Conservation (phyloP, 2,888 invertebrate species). For the Meliscaeva auricollis region DNA sequence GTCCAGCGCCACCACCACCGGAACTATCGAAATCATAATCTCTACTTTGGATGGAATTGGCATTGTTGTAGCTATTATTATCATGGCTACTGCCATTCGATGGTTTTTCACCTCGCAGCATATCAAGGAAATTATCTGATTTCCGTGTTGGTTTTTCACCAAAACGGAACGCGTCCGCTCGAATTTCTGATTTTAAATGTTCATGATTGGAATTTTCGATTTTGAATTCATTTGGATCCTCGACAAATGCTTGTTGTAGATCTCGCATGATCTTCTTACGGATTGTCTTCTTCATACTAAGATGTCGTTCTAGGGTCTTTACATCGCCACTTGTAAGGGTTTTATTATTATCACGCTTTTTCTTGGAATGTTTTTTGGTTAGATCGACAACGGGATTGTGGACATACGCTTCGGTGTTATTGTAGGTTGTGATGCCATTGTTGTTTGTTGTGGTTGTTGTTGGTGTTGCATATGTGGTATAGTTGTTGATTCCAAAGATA, state of each 20-base stretch:
- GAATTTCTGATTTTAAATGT: slow-evolving; percentile 88
- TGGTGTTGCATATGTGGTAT: slow-evolving; percentile 62
- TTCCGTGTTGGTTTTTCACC: slow-evolving; percentile 85
- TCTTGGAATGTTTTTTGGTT: slow-evolving; percentile 81
- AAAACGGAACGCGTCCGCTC: slow-evolving; percentile 88
- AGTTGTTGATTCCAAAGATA: slow-evolving; percentile 87
- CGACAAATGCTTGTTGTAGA: slow-evolving; percentile 90
- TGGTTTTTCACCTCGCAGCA: slow-evolving; percentile 86
- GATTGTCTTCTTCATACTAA: slow-evolving; percentile 95
- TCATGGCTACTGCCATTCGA: slow-evolving; percentile 68
- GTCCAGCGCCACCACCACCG: slow-evolving; percentile 82
- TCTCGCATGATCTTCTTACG: slow-evolving; percentile 94
- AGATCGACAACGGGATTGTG: slow-evolving; percentile 84
- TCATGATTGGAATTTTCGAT: slow-evolving; percentile 89
- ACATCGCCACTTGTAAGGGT: slow-evolving; percentile 88
- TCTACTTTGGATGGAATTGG: slow-evolving; percentile 82
- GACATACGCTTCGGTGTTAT: slow-evolving; percentile 82
- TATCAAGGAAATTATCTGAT: slow-evolving; percentile 87
- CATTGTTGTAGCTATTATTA: slow-evolving; percentile 67
- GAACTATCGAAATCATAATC: slow-evolving; percentile 83
- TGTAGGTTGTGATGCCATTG: slow-evolving; percentile 79
- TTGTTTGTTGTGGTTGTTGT: slow-evolving; percentile 69
- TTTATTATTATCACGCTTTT: slow-evolving; percentile 89
- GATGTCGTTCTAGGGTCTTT: slow-evolving; percentile 91
- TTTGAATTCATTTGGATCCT: slow-evolving; percentile 89